Evolutionary conservation across 2,888 invertebrate genomes (phyloP), one percentile per base, ranked within the genome.

Genomic region (Morpho deidamia): DNA sequence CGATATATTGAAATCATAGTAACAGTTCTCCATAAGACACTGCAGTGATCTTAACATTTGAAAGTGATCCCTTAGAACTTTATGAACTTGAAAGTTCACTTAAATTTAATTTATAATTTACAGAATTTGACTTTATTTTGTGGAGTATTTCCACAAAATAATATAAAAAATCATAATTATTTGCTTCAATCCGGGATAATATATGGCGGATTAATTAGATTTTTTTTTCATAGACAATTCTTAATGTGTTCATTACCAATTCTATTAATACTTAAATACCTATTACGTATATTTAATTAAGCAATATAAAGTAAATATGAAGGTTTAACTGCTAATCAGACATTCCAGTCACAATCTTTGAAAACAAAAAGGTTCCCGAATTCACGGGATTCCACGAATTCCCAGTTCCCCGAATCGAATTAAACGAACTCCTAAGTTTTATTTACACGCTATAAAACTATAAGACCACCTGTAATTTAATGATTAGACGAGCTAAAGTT

Each of bases 391-490:
- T 45, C 40, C 40, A 42, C 35, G 8, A n/a, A 23, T 44, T 34
- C 14, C 47, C 7, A 33, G 34, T 53, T 48, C 35, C 51, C 45
- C 45, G 50, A 45, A 53, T 14, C 7, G 43, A 14, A 14, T 43
- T 35, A 50, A 50, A 56, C 10, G 11, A 39, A 46, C 41, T 44
- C 40, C 9, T 11, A 39, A 33, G 41, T 54, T 58, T 52, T 48
- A 14, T 37, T 48, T 38, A 33, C 5, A 23, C 23, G 11, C 43
- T 49, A 57, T 59, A 57, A 50, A 59, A 52, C 45, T 54, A 47
- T 47, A 55, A 57, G 52, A 59, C 48, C 58, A 41, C 56, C 51
- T 44, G 46, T 43, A 54, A 52, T 51, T 47, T 54, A 57, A 42
- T 34, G 51, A 57, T 51, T 53, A 49, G 51, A 33, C 37, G 54